Conservation (phyloP, 2,797 vertebrate genomes). For the Sebastes alutus region DNA sequence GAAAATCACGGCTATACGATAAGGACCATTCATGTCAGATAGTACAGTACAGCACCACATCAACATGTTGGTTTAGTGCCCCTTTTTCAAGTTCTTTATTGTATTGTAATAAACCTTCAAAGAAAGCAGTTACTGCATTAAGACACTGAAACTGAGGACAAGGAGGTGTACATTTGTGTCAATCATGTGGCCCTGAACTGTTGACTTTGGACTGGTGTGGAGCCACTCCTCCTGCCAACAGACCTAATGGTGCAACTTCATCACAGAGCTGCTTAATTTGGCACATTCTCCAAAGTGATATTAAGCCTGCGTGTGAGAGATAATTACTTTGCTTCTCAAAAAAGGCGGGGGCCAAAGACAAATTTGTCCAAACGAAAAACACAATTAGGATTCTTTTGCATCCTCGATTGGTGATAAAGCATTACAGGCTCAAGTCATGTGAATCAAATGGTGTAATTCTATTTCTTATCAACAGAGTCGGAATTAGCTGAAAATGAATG, state of each 20-base stretch:
- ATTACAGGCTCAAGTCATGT: constrained; percentile 21
- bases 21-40: not conserved
- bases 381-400: constrained; percentile 38
- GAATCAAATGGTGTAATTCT: constrained; percentile 39
- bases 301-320: constrained; percentile 35
- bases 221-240: constrained; percentile 18
- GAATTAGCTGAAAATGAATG: constrained; percentile 22
- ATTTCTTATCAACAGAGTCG: constrained; percentile 34
- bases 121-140: not conserved
- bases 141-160: not conserved
- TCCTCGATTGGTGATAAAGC: constrained; percentile 32
- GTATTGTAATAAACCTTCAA: not conserved
- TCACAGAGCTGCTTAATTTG: constrained; percentile 34
- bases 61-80: not conserved
- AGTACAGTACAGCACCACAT: not conserved
- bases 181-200: not conserved
- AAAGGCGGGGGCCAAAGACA: constrained; percentile 21
- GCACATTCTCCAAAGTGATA: constrained; percentile 51
- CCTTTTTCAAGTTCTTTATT: not conserved
- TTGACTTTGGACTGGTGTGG: not conserved
- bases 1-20: too few relatives aligned
- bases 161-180: not conserved
- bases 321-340: constrained; percentile 42
- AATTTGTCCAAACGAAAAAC: constrained; percentile 42
- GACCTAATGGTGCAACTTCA: constrained; percentile 39